These are phyloP conservation scores for Acanthococcus lagerstroemiae DNA, from an alignment of 2,888 invertebrate species.

Conservation along the genomic window DNA sequence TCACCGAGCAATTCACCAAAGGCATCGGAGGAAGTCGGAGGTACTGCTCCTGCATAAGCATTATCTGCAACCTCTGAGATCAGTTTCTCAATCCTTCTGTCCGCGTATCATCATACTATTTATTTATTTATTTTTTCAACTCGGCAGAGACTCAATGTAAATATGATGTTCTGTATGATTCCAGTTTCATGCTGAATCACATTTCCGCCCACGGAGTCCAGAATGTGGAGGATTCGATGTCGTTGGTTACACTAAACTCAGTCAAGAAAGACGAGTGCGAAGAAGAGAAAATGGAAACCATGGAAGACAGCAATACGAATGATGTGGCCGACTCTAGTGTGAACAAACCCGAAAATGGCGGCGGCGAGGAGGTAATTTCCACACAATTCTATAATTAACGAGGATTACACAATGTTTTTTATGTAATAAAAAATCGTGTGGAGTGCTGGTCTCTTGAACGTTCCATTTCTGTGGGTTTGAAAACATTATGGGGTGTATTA, in stretches of 20 bases:
- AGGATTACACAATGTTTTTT: too few relatives aligned
- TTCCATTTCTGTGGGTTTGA: too few relatives aligned
- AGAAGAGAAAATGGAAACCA: constrained; percentile 2
- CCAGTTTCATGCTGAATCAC: constrained; percentile 15
- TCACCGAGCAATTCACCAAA: too few relatives aligned
- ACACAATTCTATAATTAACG: too few relatives aligned
- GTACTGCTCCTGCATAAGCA: too few relatives aligned
- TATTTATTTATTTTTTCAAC: too few relatives aligned
- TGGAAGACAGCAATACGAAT: not conserved
- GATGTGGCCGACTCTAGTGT: not conserved
- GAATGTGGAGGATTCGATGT: constrained; percentile 12
- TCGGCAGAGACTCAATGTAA: too few relatives aligned
- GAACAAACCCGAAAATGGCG: not conserved
- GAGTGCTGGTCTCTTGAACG: too few relatives aligned
- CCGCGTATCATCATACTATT: not conserved
- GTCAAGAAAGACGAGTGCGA: not conserved
- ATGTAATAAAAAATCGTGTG: too few relatives aligned
- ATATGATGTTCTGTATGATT: not conserved
- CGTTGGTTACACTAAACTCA: not conserved
- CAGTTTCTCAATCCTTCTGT: not conserved
- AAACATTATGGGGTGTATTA: too few relatives aligned
- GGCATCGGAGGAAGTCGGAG: too few relatives aligned
- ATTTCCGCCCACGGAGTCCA: constrained; percentile 11
- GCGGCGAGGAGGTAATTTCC: constrained; percentile 4
- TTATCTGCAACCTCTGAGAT: too few relatives aligned